Evolutionary conservation across 2,113 vertebrate genomes (phyloP), one percentile per base, ranked within the genome.

Genomic region (Embiotoca jacksoni): DNA sequence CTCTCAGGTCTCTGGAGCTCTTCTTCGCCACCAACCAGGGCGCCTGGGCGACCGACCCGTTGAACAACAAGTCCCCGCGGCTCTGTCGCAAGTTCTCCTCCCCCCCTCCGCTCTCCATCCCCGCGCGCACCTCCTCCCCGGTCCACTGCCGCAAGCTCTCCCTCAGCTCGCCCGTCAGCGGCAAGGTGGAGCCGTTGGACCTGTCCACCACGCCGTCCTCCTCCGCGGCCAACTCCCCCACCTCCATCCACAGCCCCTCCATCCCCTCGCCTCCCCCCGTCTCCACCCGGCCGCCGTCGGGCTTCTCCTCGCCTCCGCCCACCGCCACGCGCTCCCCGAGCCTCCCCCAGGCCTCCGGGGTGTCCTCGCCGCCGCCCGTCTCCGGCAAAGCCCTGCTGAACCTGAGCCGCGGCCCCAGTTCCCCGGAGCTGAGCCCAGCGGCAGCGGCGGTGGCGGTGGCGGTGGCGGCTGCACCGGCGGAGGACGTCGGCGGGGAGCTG

Each of bases 41-140:
- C 67, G 92, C 88, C 30, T 96, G 96, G 92, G 91, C 82, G 56
- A 89, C 93, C 3, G 97, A 98, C 73, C 95, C 96, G 31, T 60
- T 96, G 75, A 93, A 91, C 80, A 97, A 96, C 72, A 98, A 98
- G 78, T 98, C 97, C 2, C 97, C 97, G 0, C 94, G 94, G 7
- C 93, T 98, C 7, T 96, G 95, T 69, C 96, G 97, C 84, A 99
- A 99, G 85, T 98, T 98, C 67, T 99, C 98, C 75, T 97, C 97
- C 30, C 97, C 97, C 35, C 98, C 97, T 6, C 97, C 97, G 0
- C 75, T 97, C 63, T 94, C 95, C 10, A 93, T 97, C 75, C 87
- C 94, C 58, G 96, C 96, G n/a, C 95, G 96, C 82, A 96, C 96
- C 0, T 95, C 96, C 61, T 99, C 98, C 5, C 97, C 97, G 0